phyloP scores from a whole-genome alignment of 2,797 vertebrate species.

The Podarcis lilfordi region DNA sequence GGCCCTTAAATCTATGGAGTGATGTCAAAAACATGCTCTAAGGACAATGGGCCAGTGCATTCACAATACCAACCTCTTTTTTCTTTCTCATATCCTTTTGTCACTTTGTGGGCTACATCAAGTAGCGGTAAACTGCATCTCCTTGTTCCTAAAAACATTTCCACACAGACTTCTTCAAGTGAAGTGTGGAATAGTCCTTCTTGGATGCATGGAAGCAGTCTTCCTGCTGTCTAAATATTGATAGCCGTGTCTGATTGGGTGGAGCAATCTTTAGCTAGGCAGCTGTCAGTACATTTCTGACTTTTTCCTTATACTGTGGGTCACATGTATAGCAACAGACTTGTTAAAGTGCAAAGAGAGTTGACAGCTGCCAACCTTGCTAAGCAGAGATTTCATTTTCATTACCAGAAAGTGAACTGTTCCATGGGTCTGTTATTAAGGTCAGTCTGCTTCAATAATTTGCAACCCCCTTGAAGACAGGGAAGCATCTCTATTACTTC shows the following conservation, averaged over 20 bases:
- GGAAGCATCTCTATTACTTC: constrained; percentile 20
- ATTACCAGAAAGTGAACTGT: constrained; percentile 49
- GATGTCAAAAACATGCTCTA: background rate
- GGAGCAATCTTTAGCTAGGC: constrained; percentile 18
- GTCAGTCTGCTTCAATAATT: constrained; percentile 60
- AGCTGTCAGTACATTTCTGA: constrained; percentile 25
- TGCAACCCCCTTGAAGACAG: constrained; percentile 41
- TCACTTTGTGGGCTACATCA: background rate
- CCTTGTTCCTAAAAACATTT: background rate
- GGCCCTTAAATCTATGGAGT: constrained; percentile 14
- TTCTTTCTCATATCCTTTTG: background rate
- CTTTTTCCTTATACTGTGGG: constrained; percentile 13
- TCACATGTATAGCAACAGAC: constrained; percentile 39
- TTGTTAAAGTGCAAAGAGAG: constrained; percentile 55
- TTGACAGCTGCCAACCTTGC: constrained; percentile 58
- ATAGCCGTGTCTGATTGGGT: background rate
- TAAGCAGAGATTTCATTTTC: constrained; percentile 67
- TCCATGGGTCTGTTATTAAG: constrained; percentile 57
- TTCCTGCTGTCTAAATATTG: background rate
- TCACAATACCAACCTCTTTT: background rate
- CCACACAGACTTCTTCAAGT: background rate
- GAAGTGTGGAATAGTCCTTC: background rate
- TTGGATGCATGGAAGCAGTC: background rate
- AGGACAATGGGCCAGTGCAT: background rate
- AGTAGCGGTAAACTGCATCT: background rate